These are phyloP conservation scores for Melanotaenia parkinsoni DNA, from an alignment of 2,797 vertebrate genomes.

Conservation along the genomic window DNA sequence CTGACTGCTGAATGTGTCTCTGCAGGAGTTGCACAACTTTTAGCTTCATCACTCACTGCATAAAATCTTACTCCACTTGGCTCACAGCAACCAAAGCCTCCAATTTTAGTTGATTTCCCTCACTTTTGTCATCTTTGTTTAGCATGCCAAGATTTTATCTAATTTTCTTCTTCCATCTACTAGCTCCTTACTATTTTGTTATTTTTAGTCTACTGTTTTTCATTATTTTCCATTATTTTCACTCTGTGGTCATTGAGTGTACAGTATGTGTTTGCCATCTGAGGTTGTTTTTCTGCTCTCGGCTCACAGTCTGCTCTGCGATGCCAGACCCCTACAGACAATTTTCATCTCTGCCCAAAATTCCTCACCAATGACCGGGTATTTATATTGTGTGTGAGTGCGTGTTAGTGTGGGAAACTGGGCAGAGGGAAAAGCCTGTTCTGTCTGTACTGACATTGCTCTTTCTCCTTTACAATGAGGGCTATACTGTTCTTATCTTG, in stretches of 20 bases:
- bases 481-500: constrained; percentile 26
- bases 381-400: constrained; percentile 25
- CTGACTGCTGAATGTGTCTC: not conserved
- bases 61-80: constrained; percentile 1
- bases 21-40: constrained; percentile 12
- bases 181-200: not conserved
- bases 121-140: not conserved
- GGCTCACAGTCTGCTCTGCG: constrained; percentile 41
- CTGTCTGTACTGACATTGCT: too few species aligned
- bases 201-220: not conserved
- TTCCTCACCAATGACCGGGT: constrained; percentile 66
- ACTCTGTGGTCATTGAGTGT: constrained; percentile 13
- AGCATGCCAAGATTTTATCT: not conserved
- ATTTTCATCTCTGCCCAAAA: constrained; percentile 59
- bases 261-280: constrained; percentile 39
- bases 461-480: constrained; percentile 12
- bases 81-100: not conserved
- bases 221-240: not conserved
- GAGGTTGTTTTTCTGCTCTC: constrained; percentile 69
- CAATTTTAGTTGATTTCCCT: not conserved
- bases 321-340: constrained; percentile 64
- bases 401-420: constrained; percentile 32
- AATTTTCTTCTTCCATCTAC: not conserved
- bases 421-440: not conserved
- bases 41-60: constrained; percentile 13